These are phyloP conservation scores for Sorex maritimensis DNA, from an alignment of 2,797 vertebrate genomes.

Conservation along the genomic window DNA sequence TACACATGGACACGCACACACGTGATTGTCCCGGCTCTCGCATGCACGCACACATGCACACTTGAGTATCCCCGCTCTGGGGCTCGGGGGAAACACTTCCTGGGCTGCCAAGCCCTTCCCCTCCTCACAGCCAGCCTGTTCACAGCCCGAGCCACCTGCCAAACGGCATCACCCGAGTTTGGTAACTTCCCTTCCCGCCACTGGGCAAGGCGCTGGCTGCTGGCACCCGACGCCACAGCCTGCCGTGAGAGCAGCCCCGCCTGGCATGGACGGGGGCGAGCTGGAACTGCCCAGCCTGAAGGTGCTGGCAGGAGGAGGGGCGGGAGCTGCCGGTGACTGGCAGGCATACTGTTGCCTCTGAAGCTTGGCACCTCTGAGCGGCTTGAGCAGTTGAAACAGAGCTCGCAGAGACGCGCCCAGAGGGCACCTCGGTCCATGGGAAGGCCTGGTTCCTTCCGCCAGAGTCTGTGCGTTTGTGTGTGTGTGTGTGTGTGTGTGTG, in stretches of 20 bases:
- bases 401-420: constrained; percentile 6
- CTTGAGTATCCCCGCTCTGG: neutral
- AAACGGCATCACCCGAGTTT: constrained; percentile 45
- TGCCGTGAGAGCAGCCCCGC: neutral
- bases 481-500: neutral
- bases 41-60: too few relatives aligned
- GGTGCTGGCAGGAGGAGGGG: constrained; percentile 43
- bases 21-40: too few relatives aligned
- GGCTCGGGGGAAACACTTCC: constrained; percentile 34
- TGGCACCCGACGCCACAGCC: constrained; percentile 41
- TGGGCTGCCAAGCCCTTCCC: constrained; percentile 61
- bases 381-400: constrained; percentile 60
- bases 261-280: constrained; percentile 42
- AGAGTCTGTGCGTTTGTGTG: neutral
- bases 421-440: constrained; percentile 1
- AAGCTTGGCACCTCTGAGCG: constrained; percentile 55
- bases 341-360: constrained; percentile 70
- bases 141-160: constrained; percentile 50
- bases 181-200: constrained; percentile 73
- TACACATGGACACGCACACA: too few relatives aligned
- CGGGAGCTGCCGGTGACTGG: constrained; percentile 63
- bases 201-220: constrained; percentile 47
- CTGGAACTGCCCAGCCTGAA: constrained; percentile 43
- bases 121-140: constrained; percentile 30
- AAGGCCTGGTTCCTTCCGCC: neutral